Evolutionary conservation across 2,888 invertebrate genomes (phyloP).

Genomic region (Dolichopus griseipennis): DNA sequence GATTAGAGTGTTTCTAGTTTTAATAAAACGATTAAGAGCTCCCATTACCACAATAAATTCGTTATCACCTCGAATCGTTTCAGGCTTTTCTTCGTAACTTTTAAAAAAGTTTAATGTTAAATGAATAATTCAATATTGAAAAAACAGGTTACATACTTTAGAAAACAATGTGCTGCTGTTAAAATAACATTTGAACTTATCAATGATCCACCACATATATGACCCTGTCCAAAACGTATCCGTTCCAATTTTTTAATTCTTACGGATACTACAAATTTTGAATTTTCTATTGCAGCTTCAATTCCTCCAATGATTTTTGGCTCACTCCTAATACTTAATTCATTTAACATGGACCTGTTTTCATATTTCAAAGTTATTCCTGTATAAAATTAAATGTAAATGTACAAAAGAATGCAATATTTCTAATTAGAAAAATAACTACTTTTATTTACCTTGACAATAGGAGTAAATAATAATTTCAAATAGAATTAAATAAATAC

Average conservation of each 20-base stretch:
- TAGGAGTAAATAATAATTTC: too few relatives aligned
- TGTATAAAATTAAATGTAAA: too few relatives aligned
- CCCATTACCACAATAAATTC: not conserved
- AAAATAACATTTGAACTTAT: conserved; percentile 17
- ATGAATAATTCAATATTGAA: not conserved
- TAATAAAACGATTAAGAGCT: not conserved
- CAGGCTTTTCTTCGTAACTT: not conserved
- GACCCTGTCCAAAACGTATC: conserved; percentile 18
- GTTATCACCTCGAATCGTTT: not conserved
- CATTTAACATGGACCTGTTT: too few relatives aligned
- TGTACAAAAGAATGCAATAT: too few relatives aligned
- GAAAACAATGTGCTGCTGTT: conserved; percentile 21
- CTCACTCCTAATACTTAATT: too few relatives aligned
- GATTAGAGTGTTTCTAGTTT: not conserved
- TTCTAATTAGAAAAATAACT: too few relatives aligned
- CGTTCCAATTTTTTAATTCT: conserved; percentile 13
- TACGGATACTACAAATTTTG: conserved; percentile 19
- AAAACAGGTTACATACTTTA: conserved; percentile 8
- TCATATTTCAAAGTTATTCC: too few relatives aligned
- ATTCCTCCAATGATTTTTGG: conserved; percentile 12
- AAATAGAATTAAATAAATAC: too few relatives aligned
- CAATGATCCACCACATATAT: conserved; percentile 19
- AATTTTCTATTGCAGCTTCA: conserved; percentile 12
- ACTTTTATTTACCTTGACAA: too few relatives aligned
- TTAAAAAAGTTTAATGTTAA: not conserved